Evolutionary conservation across 2,888 invertebrate genomes (phyloP), one percentile per base, ranked within the genome.

Genomic region (Diadegma fenestrale): DNA sequence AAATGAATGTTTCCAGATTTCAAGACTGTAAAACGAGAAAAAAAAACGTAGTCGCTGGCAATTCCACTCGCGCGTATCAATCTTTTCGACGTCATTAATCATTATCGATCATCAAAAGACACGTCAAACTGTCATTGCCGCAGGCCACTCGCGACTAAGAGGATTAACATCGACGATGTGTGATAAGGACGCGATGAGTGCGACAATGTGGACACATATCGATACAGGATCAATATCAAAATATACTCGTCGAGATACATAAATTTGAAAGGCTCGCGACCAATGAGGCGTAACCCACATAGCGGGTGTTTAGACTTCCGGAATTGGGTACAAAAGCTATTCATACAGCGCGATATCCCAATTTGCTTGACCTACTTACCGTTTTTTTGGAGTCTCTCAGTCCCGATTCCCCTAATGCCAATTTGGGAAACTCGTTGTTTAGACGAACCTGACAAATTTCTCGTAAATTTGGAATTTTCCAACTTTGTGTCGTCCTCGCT

Each of bases 31-130:
- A 51, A 0, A 8, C n/a, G 8, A 26, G 19, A 33, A 78, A 22
- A n/a, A 69, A 63, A 45, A 61, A 61, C n/a, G 37, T 43, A 17
- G 17, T 5, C 54, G 22, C 54, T 22, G 19, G 19, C 19, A n/a
- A 10, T 41, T 41, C 41, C 10, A 41, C 12, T 22, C 58, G 2
- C 22, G 58, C 43, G 22, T 37, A 64, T 64, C 22, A 68, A 43
- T 68, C 37, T 37, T 75, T 17, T n/a, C 41, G 3, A 22, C 30
- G 51, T 17, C 54, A 80, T 84, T 69, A 43, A 76, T 80, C 63
- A 63, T 80, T 33, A 80, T 80, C 83, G 69, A 80, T 80, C 69
- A 79, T 37, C 30, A 41, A 51, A 61, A 64, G 68, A 22, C 33
- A 26, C 79, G 51, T 75, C 37, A 30, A 54, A 54, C 48, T 33